Evolutionary conservation across 2,113 vertebrate genomes (phyloP).

Genomic region (Synodontis membranacea): DNA sequence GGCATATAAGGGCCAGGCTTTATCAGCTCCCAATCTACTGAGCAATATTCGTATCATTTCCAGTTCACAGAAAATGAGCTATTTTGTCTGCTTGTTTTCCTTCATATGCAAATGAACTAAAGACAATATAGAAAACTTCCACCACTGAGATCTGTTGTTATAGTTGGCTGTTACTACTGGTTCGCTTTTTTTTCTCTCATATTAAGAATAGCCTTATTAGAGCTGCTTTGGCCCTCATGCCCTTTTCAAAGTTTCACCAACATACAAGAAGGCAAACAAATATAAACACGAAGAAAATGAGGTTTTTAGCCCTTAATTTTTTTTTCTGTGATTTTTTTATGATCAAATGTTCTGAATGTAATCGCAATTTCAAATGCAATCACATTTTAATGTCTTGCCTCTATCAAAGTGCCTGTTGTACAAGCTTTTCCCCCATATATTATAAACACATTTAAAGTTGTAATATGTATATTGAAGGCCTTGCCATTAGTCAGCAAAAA

Average conservation of each 20-base stretch:
- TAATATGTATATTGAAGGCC: conserved; percentile 17
- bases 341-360: conserved; percentile 26
- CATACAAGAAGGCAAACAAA: conserved; percentile 19
- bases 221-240: conserved; percentile 51
- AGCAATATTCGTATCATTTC: conserved; percentile 69
- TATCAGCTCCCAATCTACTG: conserved; percentile 76
- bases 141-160: conserved; percentile 51
- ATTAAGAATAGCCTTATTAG: conserved; percentile 63
- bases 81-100: conserved; percentile 66
- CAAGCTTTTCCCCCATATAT: not conserved
- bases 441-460: conserved; percentile 20
- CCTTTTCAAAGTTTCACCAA: conserved; percentile 31
- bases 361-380: conserved; percentile 32
- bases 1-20: conserved; percentile 63
- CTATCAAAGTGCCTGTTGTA: conserved; percentile 16
- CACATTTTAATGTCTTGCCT: conserved; percentile 22
- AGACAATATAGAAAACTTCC: conserved; percentile 69
- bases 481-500: conserved; percentile 17
- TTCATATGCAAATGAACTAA: conserved; percentile 71
- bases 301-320: conserved; percentile 23
- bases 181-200: conserved; percentile 45
- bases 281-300: conserved; percentile 22
- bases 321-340: conserved; percentile 13
- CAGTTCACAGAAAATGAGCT: conserved; percentile 72
- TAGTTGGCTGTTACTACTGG: conserved; percentile 57